Evolutionary conservation across 2,797 vertebrate species (phyloP), one percentile per base, ranked within the genome.

Genomic region (Chloroceryle inda): DNA sequence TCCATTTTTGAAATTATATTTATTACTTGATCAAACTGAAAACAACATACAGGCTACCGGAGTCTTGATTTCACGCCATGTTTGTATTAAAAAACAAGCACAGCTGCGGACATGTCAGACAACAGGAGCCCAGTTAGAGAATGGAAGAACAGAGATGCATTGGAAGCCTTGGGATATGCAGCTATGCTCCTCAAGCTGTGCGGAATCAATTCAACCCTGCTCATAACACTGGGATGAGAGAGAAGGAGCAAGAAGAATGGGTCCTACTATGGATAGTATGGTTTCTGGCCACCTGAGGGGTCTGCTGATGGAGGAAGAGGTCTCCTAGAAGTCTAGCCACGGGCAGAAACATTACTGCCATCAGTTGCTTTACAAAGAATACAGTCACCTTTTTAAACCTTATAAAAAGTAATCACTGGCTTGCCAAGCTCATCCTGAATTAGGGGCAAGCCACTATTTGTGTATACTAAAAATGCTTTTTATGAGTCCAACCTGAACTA

Each of bases 11-110:
- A 96, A 96, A 84, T 92, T 83, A 89, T 53, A 89, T 97, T 97
- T 97, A 97, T 97, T 97, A 97, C 88, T 93, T 72, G 47, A 94
- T 75, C 76, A 97, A 95, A 91, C 10, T 89, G 89, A 94, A 96
- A 97, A 97, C 96, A 94, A 94, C 56, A 90, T 81, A 97, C 83
- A 96, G 93, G 93, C 95, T 95, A 95, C 89, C 88, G 92, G 88
- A 93, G 78, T 96, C 87, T 94, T 95, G 71, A 94, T 80, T 97
- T 87, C 59, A 92, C 63, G 79, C 72, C 76, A 59, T 73, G 89
- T 91, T 92, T 74, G 89, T 89, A 96, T 94, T 94, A 74, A 92
- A 96, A 92, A 67, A 56, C 38, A 74, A 89, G 63, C 78, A 92
- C 55, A 92, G 91, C 68, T 62, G 94, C 88, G 93, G 95, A 88